Evolutionary conservation across 2,888 invertebrate species (phyloP), one percentile per base, ranked within the genome.

Genomic region (Drosophila niveifrons): DNA sequence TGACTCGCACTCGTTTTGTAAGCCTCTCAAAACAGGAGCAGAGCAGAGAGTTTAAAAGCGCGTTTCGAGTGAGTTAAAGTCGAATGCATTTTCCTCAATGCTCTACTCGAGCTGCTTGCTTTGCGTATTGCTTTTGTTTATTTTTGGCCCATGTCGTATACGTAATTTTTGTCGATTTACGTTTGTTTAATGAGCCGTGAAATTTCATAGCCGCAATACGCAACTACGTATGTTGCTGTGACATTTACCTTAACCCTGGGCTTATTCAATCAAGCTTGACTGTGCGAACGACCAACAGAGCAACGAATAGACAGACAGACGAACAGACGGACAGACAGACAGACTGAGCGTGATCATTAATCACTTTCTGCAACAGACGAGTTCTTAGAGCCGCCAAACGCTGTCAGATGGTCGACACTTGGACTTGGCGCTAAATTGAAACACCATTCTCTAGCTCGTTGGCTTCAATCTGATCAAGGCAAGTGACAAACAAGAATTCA

Each of bases 201-300:
- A 85, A 72, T 61, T 76, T 70, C 58, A 41, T 57, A 74, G 66
- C 41, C 76, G 13, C 71, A 61, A 36, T 63, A 52, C 31, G 58
- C 39, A 36, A 52, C 36, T 58, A 50, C 61, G 34, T 43, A 47
- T 51, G 39, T 64, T 64, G 44, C 71, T 82, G 72, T 88, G 88
- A 88, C 90, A 78, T 88, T 88, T 87, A 89, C 90, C 86, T 86
- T 86, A 86, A 86, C 86, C 86, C 89, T 89, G 89, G 77, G 59
- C 80, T 66, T 29, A 74, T 65, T 90, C 78, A 86, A 90, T 86
- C 89, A 86, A 75, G 86, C 86, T 68, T 86, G 86, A 86, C 90
- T 69, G 48, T 23, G 46, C 44, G 48, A 44, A 23, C 9, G 65
- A 53, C 36, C 58, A 15, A 36, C 51, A 9, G n/a, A 44, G 18